phyloP scores from a whole-genome alignment of 2,888 invertebrate species.

The Cryptus viduatorius region DNA sequence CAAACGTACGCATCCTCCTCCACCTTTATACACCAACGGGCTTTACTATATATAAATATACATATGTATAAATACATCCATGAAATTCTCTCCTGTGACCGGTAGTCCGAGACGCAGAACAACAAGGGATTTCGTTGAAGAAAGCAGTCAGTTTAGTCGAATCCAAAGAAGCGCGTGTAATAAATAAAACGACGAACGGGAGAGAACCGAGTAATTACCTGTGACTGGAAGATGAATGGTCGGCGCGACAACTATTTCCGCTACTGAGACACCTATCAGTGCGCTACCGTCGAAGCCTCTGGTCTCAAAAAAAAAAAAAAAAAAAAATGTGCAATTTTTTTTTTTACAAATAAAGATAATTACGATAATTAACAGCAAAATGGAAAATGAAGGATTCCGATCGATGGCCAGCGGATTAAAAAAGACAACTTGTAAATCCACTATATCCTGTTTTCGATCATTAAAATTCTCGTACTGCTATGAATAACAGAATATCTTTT shows the following conservation, averaged over 20 bases:
- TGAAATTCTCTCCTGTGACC: background rate
- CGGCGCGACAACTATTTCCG: constrained; percentile 35
- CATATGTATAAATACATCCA: background rate
- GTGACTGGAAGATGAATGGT: constrained; percentile 45
- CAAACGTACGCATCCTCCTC: background rate
- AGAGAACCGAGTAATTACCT: constrained; percentile 46
- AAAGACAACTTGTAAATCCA: too few species aligned
- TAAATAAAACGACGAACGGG: constrained; percentile 32
- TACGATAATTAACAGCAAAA: too few species aligned
- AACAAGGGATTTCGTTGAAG: background rate
- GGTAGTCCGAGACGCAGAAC: background rate
- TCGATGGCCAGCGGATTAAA: too few species aligned
- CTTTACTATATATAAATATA: background rate
- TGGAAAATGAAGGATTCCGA: too few species aligned
- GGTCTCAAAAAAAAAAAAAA: constrained; percentile 1
- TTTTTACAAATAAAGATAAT: too few species aligned
- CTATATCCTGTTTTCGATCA: too few species aligned
- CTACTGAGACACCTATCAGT: background rate
- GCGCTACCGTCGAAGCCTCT: constrained; percentile 2
- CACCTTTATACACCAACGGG: background rate
- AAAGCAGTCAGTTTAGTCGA: constrained; percentile 15
- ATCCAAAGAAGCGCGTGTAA: constrained; percentile 42
- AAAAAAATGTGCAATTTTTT: background rate
- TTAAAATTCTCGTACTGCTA: too few species aligned
- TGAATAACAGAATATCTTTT: too few species aligned